phyloP scores from a whole-genome alignment of 2,797 vertebrate species.

The Thripadectes ignobilis region DNA sequence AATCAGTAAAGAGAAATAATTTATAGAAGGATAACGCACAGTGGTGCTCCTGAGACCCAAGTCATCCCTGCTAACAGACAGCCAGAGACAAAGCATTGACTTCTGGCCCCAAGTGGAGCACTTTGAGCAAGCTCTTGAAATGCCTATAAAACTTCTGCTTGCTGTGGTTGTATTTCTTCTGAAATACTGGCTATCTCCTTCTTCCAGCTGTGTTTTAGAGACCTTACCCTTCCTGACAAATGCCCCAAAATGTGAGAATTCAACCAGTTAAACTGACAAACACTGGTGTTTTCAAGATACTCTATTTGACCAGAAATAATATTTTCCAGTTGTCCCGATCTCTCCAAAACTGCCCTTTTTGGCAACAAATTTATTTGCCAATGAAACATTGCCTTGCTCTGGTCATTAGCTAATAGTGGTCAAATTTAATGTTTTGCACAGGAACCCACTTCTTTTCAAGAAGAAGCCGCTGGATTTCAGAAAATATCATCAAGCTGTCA shows the following conservation, averaged over 20 bases:
- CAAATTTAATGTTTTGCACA: not conserved
- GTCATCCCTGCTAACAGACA: not conserved
- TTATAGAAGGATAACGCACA: not conserved
- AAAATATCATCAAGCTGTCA: constrained; percentile 35
- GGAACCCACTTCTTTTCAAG: constrained; percentile 10
- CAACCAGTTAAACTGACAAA: not conserved
- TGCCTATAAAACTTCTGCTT: not conserved
- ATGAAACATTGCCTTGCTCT: not conserved
- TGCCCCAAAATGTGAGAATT: not conserved
- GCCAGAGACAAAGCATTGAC: not conserved
- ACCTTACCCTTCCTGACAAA: not conserved
- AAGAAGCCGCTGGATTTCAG: constrained; percentile 15
- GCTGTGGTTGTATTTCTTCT: not conserved
- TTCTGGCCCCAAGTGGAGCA: not conserved
- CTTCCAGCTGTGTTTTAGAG: not conserved
- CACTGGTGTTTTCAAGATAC: not conserved
- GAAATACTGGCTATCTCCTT: not conserved
- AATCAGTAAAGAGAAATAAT: not conserved
- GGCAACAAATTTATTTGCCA: not conserved
- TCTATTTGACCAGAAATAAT: not conserved
- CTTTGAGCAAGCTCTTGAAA: not conserved
- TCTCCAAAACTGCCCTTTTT: not conserved
- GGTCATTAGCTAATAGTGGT: not conserved
- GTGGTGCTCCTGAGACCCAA: not conserved
- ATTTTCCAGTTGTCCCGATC: not conserved